Evolutionary conservation across 2,113 vertebrate species (phyloP).

Genomic region (Microcebus ravelobensis): DNA sequence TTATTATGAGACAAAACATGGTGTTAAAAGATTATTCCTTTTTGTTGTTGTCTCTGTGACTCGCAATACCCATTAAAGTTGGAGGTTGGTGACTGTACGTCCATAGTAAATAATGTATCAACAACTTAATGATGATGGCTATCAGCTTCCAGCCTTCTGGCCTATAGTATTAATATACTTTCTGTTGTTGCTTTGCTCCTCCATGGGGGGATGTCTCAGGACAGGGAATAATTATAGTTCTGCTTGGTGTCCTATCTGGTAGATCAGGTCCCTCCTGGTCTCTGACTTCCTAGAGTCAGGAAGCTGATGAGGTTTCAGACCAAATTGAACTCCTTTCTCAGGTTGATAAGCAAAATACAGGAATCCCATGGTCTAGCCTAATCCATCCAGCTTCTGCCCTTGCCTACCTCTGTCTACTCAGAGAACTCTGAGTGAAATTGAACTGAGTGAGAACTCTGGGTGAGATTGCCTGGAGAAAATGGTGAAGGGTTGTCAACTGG

Average conservation of each 20-base stretch:
- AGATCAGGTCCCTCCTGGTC: background rate
- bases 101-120: background rate
- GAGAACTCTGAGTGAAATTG: background rate
- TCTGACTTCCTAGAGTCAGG: background rate
- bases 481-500: background rate
- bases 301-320: background rate
- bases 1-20: background rate
- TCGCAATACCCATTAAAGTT: slow-evolving; percentile 6
- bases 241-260: background rate
- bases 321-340: slow-evolving; percentile 7
- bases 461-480: background rate
- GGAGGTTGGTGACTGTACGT: background rate
- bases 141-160: slow-evolving; percentile 7
- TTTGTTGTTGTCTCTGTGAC: background rate
- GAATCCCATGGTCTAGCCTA: background rate
- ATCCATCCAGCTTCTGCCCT: background rate
- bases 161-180: background rate
- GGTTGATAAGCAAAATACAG: background rate
- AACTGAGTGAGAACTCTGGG: background rate
- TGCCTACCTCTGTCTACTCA: background rate
- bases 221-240: background rate
- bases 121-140: background rate
- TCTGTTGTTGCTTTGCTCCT: background rate
- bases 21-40: background rate
- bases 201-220: background rate